Base-by-base conservation (phyloP, 1,140 invertebrate species). In the Phymastichus coffea region DNA sequence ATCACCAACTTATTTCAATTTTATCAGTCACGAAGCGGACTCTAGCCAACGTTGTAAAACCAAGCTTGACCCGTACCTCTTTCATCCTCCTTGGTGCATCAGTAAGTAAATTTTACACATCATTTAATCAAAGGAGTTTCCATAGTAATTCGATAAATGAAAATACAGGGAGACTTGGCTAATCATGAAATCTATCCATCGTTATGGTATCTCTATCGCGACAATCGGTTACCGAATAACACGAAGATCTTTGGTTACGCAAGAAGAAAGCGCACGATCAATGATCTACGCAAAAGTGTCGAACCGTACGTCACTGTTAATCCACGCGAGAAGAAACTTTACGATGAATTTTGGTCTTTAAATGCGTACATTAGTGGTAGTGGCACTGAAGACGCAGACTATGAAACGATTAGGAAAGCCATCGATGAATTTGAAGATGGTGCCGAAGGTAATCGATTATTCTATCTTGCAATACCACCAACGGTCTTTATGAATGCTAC, bases 121-220 rank as follows among this genome's bases (percentile, higher is more conserved):
- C n/a, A n/a, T n/a, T n/a, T n/a, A n/a, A n/a, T n/a, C n/a, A n/a
- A n/a, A n/a, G n/a, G n/a, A n/a, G n/a, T n/a, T n/a, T n/a, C n/a
- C n/a, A n/a, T n/a, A n/a, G n/a, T n/a, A n/a, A n/a, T n/a, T n/a
- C n/a, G n/a, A n/a, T n/a, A n/a, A n/a, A n/a, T n/a, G n/a, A n/a
- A n/a, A n/a, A n/a, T n/a, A n/a, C 64, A 91, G 87, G 97, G 97
- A 48, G 97, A 99, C 81, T 83, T 99, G 66, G 96, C 97, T 0
- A 95, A 91, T 72, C 99, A 99, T 78, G 99, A 99, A 79, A 99
- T 99, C 68, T 99, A 98, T 76, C 97, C 97, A 12, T 98, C 97
- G 9, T 80, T 99, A 55, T 99, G 97, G 97, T 93, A 90, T 85
- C 80, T 99, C 1, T 98, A 86, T 71, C 83, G 92, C 44, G 94